These are phyloP conservation scores for Mantis religiosa DNA, from an alignment of 2,888 invertebrate genomes.

Conservation along the genomic window DNA sequence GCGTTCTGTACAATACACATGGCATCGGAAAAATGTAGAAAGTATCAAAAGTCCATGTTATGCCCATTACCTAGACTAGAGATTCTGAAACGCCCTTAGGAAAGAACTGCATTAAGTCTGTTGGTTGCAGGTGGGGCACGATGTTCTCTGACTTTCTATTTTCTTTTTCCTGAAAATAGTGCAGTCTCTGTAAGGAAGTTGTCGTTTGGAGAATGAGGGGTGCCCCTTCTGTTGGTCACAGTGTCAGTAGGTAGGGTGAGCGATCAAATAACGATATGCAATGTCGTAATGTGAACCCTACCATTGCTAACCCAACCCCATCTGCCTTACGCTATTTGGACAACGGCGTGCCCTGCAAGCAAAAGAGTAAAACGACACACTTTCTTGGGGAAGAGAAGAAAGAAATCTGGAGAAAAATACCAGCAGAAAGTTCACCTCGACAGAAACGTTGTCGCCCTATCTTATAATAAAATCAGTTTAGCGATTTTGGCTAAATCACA, in stretches of 20 bases:
- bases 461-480: no score
- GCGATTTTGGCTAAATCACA: no score
- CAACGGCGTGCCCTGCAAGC: not conserved
- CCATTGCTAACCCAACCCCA: not conserved
- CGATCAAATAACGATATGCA: not conserved
- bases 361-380: not conserved
- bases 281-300: no score
- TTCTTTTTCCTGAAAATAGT: not conserved
- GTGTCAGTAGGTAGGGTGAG: not conserved
- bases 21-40: no score
- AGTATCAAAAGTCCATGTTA: no score
- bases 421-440: not conserved
- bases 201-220: not conserved
- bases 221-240: not conserved
- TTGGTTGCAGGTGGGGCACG: not conserved
- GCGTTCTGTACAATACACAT: no score
- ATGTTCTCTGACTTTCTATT: not conserved
- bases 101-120: not conserved
- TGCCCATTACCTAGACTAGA: not conserved
- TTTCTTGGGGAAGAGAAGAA: not conserved
- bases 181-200: not conserved
- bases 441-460: not conserved
- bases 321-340: not conserved
- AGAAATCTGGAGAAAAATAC: not conserved
- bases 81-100: no score